These are phyloP conservation scores for Gymnothorax javanicus DNA, from an alignment of 2,797 vertebrate genomes.

Conservation along the genomic window DNA sequence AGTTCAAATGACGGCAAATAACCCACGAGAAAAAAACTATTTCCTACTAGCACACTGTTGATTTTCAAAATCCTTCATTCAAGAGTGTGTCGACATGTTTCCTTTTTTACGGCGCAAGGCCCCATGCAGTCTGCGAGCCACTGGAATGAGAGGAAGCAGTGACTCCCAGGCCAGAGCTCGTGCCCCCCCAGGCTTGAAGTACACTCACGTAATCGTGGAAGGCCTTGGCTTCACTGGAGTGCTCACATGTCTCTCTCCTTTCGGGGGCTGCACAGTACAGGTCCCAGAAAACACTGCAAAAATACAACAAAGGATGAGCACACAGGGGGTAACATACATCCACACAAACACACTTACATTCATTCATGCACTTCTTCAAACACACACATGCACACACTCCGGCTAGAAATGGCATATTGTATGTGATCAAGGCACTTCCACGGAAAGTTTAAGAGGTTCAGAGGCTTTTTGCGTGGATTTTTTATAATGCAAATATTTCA, in stretches of 20 bases:
- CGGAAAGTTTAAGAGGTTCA: neutral
- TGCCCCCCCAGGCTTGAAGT: neutral
- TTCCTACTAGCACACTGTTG: neutral
- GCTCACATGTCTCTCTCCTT: constrained; percentile 85
- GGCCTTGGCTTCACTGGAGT: constrained; percentile 88
- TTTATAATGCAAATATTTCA: neutral
- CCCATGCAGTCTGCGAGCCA: neutral
- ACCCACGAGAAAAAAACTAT: neutral
- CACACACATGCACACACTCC: neutral
- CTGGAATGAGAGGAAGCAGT: neutral
- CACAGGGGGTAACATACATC: neutral
- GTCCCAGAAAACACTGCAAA: constrained; percentile 86
- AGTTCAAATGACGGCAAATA: neutral
- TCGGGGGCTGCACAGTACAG: constrained; percentile 87
- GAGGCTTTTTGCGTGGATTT: neutral
- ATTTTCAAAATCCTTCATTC: neutral
- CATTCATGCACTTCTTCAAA: neutral
- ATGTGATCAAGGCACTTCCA: neutral
- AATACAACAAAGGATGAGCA: constrained; percentile 12
- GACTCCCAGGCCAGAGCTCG: neutral
- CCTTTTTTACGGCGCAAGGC: neutral
- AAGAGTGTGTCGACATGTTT: neutral
- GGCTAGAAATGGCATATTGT: too few relatives aligned
- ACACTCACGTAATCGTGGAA: constrained; percentile 88
- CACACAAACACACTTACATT: neutral